Evolutionary conservation across 30 jellyfish, hydroid and myxozoan genomes (phyloP), one percentile per base, ranked within the genome.

Genomic region (Aurelia aurita complex sp. Pacific): DNA sequence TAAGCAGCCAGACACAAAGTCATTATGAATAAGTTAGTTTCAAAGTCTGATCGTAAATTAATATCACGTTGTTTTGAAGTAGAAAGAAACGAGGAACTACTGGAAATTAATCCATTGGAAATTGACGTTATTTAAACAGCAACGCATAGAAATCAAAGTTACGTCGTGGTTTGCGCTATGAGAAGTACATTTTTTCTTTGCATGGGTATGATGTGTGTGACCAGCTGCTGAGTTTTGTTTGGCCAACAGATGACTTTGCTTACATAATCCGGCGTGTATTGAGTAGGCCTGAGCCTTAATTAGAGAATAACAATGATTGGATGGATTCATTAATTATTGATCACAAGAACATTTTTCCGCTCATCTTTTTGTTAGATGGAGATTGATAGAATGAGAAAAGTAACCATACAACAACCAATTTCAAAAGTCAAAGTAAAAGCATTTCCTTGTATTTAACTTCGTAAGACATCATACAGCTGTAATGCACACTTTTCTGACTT

Each of bases 161-260:
- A 61, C 14, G 84, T 67, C 85, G 60, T 52, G 62, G 57, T 36
- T 19, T 51, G 35, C 35, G 71, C 74, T 60, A 52, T 18, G 69
- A 17, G 79, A 34, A 62, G 90, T 67, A 67, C 90, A 65, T 81
- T 84, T 84, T 79, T 73, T 65, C 93, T 61, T 84, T 84, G 85
- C 74, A 66, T 64, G 87, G 82, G 93, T 65, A 84, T 72, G 93
- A 75, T 69, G 74, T 73, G 93, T 74, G 76, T 77, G 79, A 60
- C 73, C 93, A 84, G 93, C 93, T 84, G 93, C 54, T 84, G n/a
- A 29, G 75, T 38, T 65, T 73, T 83, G 85, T 83, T 83, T 83
- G 82, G 60, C 77, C 64, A 69, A 54, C 85, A 19, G 87, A 71
- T 66, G 87, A 73, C 74, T 84, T 76, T 66, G 73, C 93, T 73